These are phyloP conservation scores for Drosophila cognata DNA, from an alignment of 2,888 invertebrate species.

Conservation along the genomic window DNA sequence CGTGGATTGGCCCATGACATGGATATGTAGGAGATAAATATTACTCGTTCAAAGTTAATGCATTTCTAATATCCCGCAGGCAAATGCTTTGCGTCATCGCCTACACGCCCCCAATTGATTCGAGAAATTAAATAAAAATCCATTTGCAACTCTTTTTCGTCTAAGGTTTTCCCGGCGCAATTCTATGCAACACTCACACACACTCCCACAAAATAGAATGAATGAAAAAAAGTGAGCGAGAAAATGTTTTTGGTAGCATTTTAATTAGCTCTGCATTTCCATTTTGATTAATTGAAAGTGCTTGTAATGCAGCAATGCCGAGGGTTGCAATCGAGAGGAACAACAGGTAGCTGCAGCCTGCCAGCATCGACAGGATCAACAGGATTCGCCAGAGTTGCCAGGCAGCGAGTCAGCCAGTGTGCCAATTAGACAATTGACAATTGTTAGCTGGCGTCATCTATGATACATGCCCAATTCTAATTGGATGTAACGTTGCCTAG, in stretches of 20 bases:
- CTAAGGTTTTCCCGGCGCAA: constrained; percentile 17
- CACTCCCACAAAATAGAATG: constrained; percentile 17
- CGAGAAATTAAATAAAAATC: constrained; percentile 9
- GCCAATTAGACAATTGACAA: background rate
- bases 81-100: constrained; percentile 80
- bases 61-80: constrained; percentile 67
- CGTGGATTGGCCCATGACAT: constrained; percentile 1
- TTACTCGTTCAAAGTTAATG: constrained; percentile 56
- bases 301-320: constrained; percentile 51
- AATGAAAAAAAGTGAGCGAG: background rate
- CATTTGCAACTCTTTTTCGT: constrained; percentile 40
- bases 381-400: constrained; percentile 44
- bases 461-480: constrained; percentile 9
- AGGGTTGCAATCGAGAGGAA: constrained; percentile 10
- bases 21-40: background rate
- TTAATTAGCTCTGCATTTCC: constrained; percentile 68
- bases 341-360: constrained; percentile 22
- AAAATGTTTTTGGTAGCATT: constrained; percentile 73
- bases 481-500: constrained; percentile 32
- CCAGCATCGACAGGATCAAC: constrained; percentile 19
- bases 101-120: constrained; percentile 70
- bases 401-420: background rate
- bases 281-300: constrained; percentile 75
- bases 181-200: constrained; percentile 31
- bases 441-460: constrained; percentile 54